Evolutionary conservation across 2,113 vertebrate species (phyloP).

Genomic region (Tamias sibiricus): DNA sequence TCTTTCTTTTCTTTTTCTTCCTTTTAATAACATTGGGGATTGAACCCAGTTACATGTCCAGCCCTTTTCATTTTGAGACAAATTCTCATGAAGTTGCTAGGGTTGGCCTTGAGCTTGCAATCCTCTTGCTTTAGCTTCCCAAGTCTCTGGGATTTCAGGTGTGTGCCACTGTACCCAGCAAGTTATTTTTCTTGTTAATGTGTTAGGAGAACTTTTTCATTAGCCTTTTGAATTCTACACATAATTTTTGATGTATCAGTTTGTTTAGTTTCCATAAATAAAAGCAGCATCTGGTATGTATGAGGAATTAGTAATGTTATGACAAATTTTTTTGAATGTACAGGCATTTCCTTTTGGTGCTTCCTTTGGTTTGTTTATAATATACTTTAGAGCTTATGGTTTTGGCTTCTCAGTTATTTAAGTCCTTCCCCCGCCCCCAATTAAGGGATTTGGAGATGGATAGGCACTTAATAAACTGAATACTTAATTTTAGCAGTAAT

Average conservation of each 20-base stretch:
- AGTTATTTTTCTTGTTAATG: background rate
- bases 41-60: no score
- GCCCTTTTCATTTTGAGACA: no score
- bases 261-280: conserved; percentile 36
- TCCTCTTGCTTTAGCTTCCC: no score
- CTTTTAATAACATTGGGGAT: no score
- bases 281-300: conserved; percentile 35
- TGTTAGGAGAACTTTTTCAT: background rate
- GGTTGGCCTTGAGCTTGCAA: no score
- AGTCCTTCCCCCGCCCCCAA: background rate
- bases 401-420: conserved; percentile 21
- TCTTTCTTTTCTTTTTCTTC: background rate
- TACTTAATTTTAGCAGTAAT: conserved; percentile 11
- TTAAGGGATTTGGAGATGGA: background rate
- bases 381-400: conserved; percentile 16
- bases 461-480: background rate
- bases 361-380: conserved; percentile 49
- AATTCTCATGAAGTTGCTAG: no score
- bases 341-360: conserved; percentile 8
- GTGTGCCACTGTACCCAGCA: background rate
- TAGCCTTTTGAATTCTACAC: background rate
- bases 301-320: conserved; percentile 7
- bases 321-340: conserved; percentile 13
- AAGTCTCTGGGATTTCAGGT: no score
- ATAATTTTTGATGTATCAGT: conserved; percentile 30